Base-by-base conservation (phyloP, 2,888 invertebrate genomes). In the Drosophila colorata region DNA sequence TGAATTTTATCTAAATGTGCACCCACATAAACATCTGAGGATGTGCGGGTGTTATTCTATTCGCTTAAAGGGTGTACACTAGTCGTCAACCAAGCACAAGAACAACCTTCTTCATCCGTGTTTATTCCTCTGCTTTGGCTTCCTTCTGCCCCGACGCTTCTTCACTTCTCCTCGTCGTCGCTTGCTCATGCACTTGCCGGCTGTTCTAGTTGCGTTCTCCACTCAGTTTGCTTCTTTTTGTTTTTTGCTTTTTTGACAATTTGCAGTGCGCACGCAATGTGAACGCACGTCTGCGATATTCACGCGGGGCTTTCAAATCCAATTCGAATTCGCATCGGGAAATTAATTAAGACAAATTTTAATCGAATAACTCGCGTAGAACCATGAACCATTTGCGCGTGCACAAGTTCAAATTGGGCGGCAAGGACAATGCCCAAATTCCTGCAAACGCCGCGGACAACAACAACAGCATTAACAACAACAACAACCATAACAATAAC, bases 381-480 rank as follows among this genome's bases (percentile, higher is more conserved):
- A 74, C 35, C 51, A 88, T 88, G 90, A 90, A 90, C 77, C 91
- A 90, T 73, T 85, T 90, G 59, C 90, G 90, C 52, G 79, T 86
- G 65, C 87, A 87, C 51, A 91, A 90, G 69, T 88, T 90, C 48
- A 87, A 88, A 68, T 69, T 88, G 49, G 74, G 75, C 52, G 65
- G 73, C 69, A 88, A 83, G 68, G 79, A 83, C 18, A 75, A 51
- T 49, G 69, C 65, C 57, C 78, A 64, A 23, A 68, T 71, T 16
- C 55, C 72, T 13, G 18, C 28, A 7, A 60, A 41, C 38, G 11
- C 64, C 48, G 60, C 20, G 43, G 69, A 51, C 35, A 75, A 53
- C 60, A 66, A 59, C 58, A 80, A 73, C 55, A 88, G 51, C 66
- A 87, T 77, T 78, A 80, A 38, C n/a, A 64, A 48, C 25, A 76